These are phyloP conservation scores for Dasyprocta punctata DNA, from an alignment of 2,113 vertebrate genomes.

Conservation along the genomic window DNA sequence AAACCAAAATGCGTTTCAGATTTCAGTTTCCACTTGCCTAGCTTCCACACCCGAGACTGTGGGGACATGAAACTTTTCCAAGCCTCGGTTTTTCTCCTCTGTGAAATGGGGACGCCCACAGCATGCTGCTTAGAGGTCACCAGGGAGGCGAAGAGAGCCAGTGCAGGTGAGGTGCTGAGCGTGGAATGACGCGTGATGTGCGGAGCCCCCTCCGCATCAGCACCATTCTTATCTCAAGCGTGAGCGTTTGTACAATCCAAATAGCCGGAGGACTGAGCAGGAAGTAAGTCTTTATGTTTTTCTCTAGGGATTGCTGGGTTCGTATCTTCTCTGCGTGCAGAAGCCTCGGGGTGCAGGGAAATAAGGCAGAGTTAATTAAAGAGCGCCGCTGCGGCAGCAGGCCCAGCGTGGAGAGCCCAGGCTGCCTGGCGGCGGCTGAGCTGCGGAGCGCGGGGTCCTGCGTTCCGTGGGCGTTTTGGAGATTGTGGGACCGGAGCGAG, in stretches of 20 bases:
- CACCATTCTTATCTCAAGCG: background rate
- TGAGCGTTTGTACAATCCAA: background rate
- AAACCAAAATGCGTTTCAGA: background rate
- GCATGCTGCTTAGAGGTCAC: background rate
- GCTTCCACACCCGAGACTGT: background rate
- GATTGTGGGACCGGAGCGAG: background rate
- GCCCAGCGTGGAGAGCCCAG: background rate
- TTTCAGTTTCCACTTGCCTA: background rate
- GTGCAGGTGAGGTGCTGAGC: fast-evolving
- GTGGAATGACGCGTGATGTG: fast-evolving
- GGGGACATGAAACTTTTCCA: background rate
- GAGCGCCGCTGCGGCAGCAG: background rate
- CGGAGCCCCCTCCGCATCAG: fast-evolving
- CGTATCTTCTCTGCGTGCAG: background rate
- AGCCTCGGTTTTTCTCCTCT: background rate
- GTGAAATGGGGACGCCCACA: fast-evolving
- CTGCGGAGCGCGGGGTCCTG: background rate
- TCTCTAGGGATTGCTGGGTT: slow-evolving; percentile 56
- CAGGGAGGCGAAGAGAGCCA: background rate
- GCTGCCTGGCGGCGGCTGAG: background rate
- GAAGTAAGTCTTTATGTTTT: background rate
- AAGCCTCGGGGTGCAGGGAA: slow-evolving; percentile 53
- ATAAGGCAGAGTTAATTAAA: slow-evolving; percentile 67
- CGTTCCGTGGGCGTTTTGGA: background rate
- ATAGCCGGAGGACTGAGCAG: background rate